Evolutionary conservation across 30 jellyfish, hydroid and myxozoan genomes (phyloP).

Genomic region (Hydractinia symbiolongicarpus): DNA sequence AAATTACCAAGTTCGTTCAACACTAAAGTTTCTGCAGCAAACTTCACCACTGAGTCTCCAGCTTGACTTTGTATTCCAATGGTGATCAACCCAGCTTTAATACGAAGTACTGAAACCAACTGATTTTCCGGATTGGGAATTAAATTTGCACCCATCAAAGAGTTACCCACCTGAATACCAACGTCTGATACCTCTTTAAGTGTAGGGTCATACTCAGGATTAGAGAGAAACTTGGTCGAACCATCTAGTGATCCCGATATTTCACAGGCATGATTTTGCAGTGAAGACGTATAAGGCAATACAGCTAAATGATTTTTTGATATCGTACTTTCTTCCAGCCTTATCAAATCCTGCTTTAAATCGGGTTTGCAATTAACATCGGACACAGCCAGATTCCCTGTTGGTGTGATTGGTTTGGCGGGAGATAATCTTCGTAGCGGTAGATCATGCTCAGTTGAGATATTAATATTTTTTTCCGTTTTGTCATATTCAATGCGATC

Average conservation of each 20-base stretch:
- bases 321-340: no score
- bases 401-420: background rate
- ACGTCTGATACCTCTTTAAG: conserved; percentile 31
- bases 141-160: background rate
- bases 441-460: background rate
- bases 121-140: conserved; percentile 41
- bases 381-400: background rate
- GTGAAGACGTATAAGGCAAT: background rate
- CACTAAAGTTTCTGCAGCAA: conserved; percentile 36
- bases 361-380: background rate
- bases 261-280: background rate
- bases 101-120: conserved; percentile 62
- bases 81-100: conserved; percentile 44
- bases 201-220: background rate
- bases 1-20: conserved; percentile 64
- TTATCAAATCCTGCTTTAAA: background rate
- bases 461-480: background rate
- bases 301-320: background rate
- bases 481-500: conserved; percentile 31
- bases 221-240: background rate
- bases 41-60: conserved; percentile 42
- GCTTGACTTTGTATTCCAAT: conserved; percentile 53
- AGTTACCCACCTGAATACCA: conserved; percentile 33
- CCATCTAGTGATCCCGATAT: background rate
- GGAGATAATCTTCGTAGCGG: background rate